Evolutionary conservation across 2,797 vertebrate genomes (phyloP).

Genomic region (Chaetophractus vellerosus): DNA sequence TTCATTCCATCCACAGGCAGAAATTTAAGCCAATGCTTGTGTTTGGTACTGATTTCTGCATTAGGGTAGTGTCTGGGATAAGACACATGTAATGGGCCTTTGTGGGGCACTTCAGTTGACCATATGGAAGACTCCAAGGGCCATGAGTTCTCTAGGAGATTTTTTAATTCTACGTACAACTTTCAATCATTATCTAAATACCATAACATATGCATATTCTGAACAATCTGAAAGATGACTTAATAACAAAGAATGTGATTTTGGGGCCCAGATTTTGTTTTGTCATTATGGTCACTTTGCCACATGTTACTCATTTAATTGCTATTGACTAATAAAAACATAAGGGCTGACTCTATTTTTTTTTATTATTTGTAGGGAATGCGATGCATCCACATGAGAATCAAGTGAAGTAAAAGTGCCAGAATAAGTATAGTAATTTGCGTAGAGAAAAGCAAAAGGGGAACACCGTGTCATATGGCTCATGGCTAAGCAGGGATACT

Average conservation of each 20-base stretch:
- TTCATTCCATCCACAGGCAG: too few species aligned
- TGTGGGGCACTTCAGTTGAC: background rate
- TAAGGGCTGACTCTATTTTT: too few species aligned
- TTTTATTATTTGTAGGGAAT: background rate
- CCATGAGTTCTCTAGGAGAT: background rate
- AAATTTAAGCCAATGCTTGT: too few species aligned
- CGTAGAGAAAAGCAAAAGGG: too few species aligned
- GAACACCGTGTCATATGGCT: background rate
- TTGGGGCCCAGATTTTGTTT: background rate
- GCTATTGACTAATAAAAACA: background rate
- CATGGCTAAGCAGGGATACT: background rate
- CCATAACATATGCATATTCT: background rate
- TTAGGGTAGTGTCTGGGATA: background rate
- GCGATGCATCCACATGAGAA: rapidly evolving
- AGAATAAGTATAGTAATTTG: too few species aligned
- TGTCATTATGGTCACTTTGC: background rate
- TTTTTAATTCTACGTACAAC: background rate
- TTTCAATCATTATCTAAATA: constrained; percentile 19
- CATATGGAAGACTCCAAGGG: background rate
- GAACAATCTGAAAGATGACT: background rate
- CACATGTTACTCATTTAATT: background rate
- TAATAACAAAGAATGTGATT: background rate
- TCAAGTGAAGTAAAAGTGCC: background rate
- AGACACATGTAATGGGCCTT: background rate
- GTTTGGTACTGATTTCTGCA: background rate